Evolutionary conservation across 1,140 invertebrate species (phyloP), one percentile per base, ranked within the genome.

Genomic region (Venturia canescens): DNA sequence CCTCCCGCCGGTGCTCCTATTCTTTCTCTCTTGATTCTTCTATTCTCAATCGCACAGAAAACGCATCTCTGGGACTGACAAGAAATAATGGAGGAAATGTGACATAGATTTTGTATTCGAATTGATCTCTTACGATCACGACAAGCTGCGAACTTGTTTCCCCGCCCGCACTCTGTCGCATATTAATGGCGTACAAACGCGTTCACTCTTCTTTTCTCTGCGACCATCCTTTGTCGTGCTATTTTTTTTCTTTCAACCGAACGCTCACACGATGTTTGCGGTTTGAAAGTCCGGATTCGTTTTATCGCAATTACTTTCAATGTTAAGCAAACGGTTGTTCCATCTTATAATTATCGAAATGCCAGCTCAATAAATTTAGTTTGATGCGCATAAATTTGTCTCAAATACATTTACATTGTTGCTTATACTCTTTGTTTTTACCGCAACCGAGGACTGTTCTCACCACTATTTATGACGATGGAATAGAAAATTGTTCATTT

Each of bases 81-180:
- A 4, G 16, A 48, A 3, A 63, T 63, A 26, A 18, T 3, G 3
- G 23, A 63, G 60, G 13, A 76, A 76, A 76, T 34, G 23, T 76
- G 27, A 23, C 72, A 34, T 50, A 76, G 27, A 76, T 76, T 60
- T 63, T 53, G 53, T 63, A 38, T 48, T 38, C 53, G 72, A 76
- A 76, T 63, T 76, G 72, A 76, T 76, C 72, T 76, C 53, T 76
- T 15, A 23, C 27, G 34, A 48, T 38, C 38, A 26, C 38, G 69
- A 57, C 48, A 29, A 53, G n/a, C 23, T 26, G 44, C 48, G 18
- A 26, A n/a, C 44, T 26, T 48, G 50, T 26, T 48, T 48, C n/a
- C n/a, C n/a, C n/a, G n/a, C n/a, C n/a, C 70, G 38, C 50, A 44
- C 50, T 53, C 50, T 11, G n/a, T 18, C 50, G 6, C 18, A 53